phyloP scores from a whole-genome alignment of 53 echinoderm and acorn worm genomes.

The Temnopleurus reevesii region DNA sequence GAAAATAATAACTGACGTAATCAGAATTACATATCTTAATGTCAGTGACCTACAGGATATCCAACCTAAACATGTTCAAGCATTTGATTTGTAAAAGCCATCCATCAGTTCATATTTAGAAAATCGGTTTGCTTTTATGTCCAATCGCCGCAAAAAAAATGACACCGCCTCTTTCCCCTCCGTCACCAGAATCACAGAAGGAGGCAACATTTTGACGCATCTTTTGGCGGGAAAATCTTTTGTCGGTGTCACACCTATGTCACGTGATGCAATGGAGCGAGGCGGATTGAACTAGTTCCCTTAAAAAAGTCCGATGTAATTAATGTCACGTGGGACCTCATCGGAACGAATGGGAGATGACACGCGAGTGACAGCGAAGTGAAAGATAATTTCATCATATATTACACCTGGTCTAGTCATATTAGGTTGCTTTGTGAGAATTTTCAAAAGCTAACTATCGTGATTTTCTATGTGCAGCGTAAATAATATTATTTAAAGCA shows the following conservation, averaged over 20 bases:
- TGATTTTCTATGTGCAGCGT: no score
- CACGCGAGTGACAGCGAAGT: background rate
- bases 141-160: background rate
- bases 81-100: background rate
- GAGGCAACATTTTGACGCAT: background rate
- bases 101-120: background rate
- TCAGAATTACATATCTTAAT: background rate
- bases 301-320: constrained; percentile 19
- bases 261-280: background rate
- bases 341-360: background rate
- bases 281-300: background rate
- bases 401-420: background rate
- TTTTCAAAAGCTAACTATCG: no score
- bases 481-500: no score
- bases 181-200: background rate
- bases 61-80: background rate
- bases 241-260: constrained; percentile 23
- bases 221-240: background rate
- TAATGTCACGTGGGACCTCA: background rate
- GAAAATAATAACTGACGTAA: background rate
- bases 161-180: background rate
- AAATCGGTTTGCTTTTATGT: background rate
- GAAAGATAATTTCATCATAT: background rate
- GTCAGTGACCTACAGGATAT: background rate
- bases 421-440: background rate